Percentiles rank a stretch among this genome's conserved stretches.
These are phyloP conservation scores for Alentia gelatinosa DNA, from an alignment of 2,888 invertebrate species.

Conservation along the genomic window DNA sequence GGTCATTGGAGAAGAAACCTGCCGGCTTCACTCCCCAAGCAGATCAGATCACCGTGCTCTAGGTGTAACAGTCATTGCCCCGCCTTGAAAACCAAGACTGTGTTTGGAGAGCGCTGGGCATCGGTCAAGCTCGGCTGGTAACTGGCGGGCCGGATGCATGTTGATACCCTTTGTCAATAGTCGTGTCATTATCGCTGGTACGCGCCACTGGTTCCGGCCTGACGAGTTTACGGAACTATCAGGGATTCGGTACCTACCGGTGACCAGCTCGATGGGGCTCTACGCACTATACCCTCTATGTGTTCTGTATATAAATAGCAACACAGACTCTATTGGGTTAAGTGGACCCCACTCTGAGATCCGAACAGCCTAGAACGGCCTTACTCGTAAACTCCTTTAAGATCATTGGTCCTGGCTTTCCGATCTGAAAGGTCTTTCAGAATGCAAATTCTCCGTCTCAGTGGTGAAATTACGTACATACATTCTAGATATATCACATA, in stretches of 20 bases:
- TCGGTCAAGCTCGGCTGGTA: not conserved
- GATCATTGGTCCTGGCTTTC: too few species aligned
- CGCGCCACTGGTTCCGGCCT: conserved; percentile 9
- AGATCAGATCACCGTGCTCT: not conserved
- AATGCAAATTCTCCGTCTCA: too few species aligned
- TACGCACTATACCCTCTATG: too few species aligned
- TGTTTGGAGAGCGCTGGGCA: not conserved
- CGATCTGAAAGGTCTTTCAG: too few species aligned
- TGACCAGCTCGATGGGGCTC: not conserved
- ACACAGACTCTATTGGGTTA: too few species aligned
- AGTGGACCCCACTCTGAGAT: too few species aligned
- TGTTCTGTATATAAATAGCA: too few species aligned
- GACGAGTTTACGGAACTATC: not conserved
- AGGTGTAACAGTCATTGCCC: too few species aligned
- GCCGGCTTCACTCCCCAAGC: not conserved
- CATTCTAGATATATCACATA: too few species aligned
- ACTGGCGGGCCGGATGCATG: not conserved
- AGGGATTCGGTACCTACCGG: not conserved
- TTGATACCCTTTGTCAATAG: not conserved
- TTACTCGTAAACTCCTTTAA: too few species aligned
- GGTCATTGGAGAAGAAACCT: not conserved
- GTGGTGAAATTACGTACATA: too few species aligned
- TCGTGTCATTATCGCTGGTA: conserved; percentile 2
- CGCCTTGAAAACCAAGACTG: not conserved
- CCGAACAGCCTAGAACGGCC: too few species aligned